Conservation (phyloP, 2,797 vertebrate genomes). For the Danio jaintianensis region DNA sequence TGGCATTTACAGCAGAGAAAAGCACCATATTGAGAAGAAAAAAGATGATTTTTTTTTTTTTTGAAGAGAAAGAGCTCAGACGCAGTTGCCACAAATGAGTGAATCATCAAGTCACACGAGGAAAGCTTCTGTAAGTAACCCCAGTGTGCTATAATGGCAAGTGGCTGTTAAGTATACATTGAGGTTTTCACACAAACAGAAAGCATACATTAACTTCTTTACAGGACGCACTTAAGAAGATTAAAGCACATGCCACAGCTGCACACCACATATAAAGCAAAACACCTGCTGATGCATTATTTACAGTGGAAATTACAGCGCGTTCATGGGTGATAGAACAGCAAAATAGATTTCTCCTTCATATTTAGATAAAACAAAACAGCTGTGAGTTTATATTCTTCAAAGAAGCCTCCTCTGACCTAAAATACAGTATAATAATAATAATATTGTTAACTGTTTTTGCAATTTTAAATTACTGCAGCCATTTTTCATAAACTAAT, state of each 20-base stretch:
- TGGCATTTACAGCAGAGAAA: conserved; percentile 55
- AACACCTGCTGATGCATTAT: conserved; percentile 6
- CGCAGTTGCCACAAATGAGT: conserved; percentile 1
- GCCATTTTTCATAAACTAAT: too few species aligned
- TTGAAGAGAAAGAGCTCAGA: not conserved
- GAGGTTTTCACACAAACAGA: conserved; percentile 43
- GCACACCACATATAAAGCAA: conserved; percentile 26
- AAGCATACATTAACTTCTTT: conserved; percentile 12
- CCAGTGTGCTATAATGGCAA: conserved; percentile 44
- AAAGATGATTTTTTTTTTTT: not conserved
- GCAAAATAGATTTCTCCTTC: not conserved
- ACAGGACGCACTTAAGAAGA: conserved; percentile 10
- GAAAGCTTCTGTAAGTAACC: conserved; percentile 17
- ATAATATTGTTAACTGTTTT: too few species aligned
- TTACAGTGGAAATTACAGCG: conserved; percentile 21
- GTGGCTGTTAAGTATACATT: conserved; percentile 42
- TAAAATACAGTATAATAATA: too few species aligned
- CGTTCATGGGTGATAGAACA: not conserved
- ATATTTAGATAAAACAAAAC: not conserved
- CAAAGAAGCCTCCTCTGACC: not conserved
- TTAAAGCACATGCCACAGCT: conserved; percentile 28
- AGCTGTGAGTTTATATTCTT: too few species aligned
- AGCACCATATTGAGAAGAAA: not conserved
- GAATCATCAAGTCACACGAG: not conserved
- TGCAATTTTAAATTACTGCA: too few species aligned